Evolutionary conservation across 2,113 vertebrate genomes (phyloP).

Genomic region (Oophaga pumilio): DNA sequence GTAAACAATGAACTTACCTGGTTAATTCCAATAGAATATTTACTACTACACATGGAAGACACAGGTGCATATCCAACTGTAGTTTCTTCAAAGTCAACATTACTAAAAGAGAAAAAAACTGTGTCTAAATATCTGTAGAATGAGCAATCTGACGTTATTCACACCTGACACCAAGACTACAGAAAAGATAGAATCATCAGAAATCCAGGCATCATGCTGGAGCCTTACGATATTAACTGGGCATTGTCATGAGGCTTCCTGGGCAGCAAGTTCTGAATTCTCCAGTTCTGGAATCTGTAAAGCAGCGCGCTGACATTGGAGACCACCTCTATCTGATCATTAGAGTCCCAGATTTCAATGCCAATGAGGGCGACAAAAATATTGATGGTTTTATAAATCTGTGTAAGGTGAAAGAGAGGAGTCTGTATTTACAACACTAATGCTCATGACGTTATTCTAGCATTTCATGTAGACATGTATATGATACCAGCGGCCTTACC

Average conservation of each 20-base stretch:
- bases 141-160: background rate
- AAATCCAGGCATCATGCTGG: background rate
- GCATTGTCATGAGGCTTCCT: slow-evolving; percentile 82
- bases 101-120: slow-evolving; percentile 61
- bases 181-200: background rate
- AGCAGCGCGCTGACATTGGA: slow-evolving; percentile 70
- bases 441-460: background rate
- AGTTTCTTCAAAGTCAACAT: slow-evolving; percentile 65
- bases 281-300: slow-evolving; percentile 79
- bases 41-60: slow-evolving; percentile 69
- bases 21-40: slow-evolving; percentile 71
- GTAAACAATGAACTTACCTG: slow-evolving; percentile 66
- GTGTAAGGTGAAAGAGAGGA: slow-evolving; percentile 5
- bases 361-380: slow-evolving; percentile 83
- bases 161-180: too few species aligned
- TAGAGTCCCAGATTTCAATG: slow-evolving; percentile 82
- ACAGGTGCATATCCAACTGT: slow-evolving; percentile 72
- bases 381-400: slow-evolving; percentile 84
- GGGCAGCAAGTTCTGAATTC: slow-evolving; percentile 65
- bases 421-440: too few species aligned
- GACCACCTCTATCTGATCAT: slow-evolving; percentile 74
- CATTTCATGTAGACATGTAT: background rate
- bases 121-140: background rate
- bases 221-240: slow-evolving; percentile 85
- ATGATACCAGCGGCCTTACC: slow-evolving; percentile 3